phyloP scores from a whole-genome alignment of 2,888 invertebrate species.

The Brachyopa scutellaris region DNA sequence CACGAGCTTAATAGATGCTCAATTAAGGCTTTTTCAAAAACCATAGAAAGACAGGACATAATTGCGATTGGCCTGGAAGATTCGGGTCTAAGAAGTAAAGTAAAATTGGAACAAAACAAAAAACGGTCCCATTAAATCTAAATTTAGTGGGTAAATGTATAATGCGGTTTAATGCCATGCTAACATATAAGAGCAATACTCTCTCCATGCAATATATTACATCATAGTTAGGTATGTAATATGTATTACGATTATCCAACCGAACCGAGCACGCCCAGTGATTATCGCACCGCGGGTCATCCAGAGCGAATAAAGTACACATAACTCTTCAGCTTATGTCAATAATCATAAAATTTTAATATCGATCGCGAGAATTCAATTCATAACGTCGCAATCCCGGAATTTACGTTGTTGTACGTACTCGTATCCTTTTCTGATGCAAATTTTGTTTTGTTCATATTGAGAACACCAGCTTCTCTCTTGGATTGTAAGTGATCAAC shows the following conservation, averaged over 20 bases:
- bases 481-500: constrained; percentile 6
- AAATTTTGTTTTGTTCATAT: constrained; percentile 3
- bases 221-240: too few relatives aligned
- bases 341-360: constrained; percentile 59
- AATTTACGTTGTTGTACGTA: constrained; percentile 32
- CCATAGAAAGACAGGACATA: too few relatives aligned
- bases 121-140: too few relatives aligned
- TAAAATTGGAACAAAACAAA: too few relatives aligned
- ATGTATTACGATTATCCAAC: constrained; percentile 8
- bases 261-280: constrained; percentile 20
- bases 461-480: background rate
- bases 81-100: too few relatives aligned
- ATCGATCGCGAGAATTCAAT: constrained; percentile 38
- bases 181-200: background rate
- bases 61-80: too few relatives aligned
- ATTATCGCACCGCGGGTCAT: constrained; percentile 40
- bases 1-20: too few relatives aligned
- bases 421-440: background rate
- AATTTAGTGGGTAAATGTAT: too few relatives aligned
- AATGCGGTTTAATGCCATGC: too few relatives aligned
- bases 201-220: background rate
- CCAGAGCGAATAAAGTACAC: constrained; percentile 32
- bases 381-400: constrained; percentile 47
- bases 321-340: constrained; percentile 41
- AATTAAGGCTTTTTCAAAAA: too few relatives aligned